Evolutionary conservation across 2,888 invertebrate species (phyloP).

Genomic region (Volucella inanis): DNA sequence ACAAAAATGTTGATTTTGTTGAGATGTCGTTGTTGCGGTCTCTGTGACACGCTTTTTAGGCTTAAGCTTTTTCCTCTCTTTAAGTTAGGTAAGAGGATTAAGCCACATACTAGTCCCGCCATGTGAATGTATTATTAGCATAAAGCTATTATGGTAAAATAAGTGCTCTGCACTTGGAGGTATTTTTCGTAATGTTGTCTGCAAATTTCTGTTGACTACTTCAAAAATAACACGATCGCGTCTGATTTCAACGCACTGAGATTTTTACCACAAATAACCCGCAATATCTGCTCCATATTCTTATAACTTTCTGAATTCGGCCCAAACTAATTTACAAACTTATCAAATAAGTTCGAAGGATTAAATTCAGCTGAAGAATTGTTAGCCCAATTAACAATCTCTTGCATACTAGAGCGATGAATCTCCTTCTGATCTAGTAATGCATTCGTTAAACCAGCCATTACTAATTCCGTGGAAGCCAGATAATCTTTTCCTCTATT

Average conservation of each 20-base stretch:
- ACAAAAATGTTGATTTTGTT: constrained; percentile 1
- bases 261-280: constrained; percentile 12
- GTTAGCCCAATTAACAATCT: constrained; percentile 11
- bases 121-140: constrained; percentile 21
- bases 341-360: constrained; percentile 16
- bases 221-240: constrained; percentile 11
- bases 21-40: constrained; percentile 5
- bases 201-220: constrained; percentile 2
- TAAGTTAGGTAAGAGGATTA: constrained; percentile 4
- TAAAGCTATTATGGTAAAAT: constrained; percentile 12
- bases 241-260: constrained; percentile 17
- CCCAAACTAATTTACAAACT: constrained; percentile 18
- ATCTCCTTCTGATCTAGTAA: constrained; percentile 6
- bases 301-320: neutral
- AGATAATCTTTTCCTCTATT: constrained; percentile 14
- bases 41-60: constrained; percentile 3
- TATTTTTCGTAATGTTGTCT: neutral
- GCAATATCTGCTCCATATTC: neutral
- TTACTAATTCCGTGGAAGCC: neutral
- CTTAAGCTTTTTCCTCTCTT: constrained; percentile 1
- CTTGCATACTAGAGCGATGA: constrained; percentile 1
- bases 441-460: constrained; percentile 1
- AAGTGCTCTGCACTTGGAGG: constrained; percentile 17
- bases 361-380: constrained; percentile 8
- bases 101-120: constrained; percentile 22